Conservation (phyloP, 1,140 invertebrate genomes). For the Drosophila ercepeae region DNA sequence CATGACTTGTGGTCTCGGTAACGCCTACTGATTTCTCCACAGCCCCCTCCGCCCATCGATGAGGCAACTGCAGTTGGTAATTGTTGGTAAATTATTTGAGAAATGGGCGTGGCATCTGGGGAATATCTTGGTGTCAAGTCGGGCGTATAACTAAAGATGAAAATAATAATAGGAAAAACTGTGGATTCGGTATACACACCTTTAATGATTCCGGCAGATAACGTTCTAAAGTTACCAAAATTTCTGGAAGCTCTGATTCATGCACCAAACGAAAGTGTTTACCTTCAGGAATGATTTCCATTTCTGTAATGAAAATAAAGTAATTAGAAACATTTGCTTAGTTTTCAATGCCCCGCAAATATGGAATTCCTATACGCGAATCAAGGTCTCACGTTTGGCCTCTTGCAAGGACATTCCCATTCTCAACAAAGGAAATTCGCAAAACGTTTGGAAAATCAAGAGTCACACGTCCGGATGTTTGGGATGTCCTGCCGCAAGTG, state of each 20-base stretch:
- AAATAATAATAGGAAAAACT: neutral
- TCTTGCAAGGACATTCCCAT: slow-evolving; percentile 52
- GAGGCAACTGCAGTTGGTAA: slow-evolving; percentile 43
- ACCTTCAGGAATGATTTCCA: slow-evolving; percentile 91
- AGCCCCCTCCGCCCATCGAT: neutral
- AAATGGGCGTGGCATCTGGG: slow-evolving; percentile 45
- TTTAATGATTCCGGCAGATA: slow-evolving; percentile 93
- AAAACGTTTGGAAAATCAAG: slow-evolving; percentile 21
- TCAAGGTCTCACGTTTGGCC: slow-evolving; percentile 53
- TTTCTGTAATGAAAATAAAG: slow-evolving; percentile 86
- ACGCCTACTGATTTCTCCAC: slow-evolving; percentile 27
- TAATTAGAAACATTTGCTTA: slow-evolving; percentile 16
- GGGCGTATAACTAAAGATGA: slow-evolving; percentile 3
- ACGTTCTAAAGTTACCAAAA: slow-evolving; percentile 89
- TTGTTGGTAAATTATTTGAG: slow-evolving; percentile 64
- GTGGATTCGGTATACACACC: slow-evolving; percentile 81
- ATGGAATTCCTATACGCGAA: slow-evolving; percentile 3
- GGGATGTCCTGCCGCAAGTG: slow-evolving; percentile 48
- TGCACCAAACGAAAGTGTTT: slow-evolving; percentile 93
- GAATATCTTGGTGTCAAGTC: slow-evolving; percentile 21
- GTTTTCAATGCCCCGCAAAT: neutral
- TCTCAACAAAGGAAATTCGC: slow-evolving; percentile 13
- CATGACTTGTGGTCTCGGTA: slow-evolving; percentile 61
- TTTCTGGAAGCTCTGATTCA: slow-evolving; percentile 91
- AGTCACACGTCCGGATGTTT: slow-evolving; percentile 41